Base-by-base conservation (phyloP, 1,140 invertebrate species). In the Oedothorax gibbosus region DNA sequence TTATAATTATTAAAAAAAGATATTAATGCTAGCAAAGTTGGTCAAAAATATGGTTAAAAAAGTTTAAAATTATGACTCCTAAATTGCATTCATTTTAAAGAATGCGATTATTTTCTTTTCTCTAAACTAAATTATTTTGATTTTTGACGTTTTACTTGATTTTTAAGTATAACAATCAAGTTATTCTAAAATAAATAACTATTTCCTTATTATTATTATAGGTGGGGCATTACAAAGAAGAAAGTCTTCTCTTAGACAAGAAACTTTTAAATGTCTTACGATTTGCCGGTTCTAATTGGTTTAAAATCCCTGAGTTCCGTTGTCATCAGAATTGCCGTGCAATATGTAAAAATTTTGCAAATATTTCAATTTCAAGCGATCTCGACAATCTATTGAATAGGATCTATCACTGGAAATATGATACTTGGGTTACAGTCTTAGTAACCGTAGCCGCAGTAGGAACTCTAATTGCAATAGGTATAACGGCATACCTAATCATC, bases 401-500 rank as follows among this genome's bases (percentile, higher is more conserved):
- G 49, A 84, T 84, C n/a, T 75, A 75, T 18, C 89, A 76, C 56
- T 92, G 86, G 88, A 90, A 90, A 69, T 49, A 87, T 0, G 89
- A 90, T 21, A 87, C 89, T 0, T 92, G 91, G 90, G 89, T 92
- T 10, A 89, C 91, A 9, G 90, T 91, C 66, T 88, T 91, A 72
- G 73, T 92, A n/a, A 90, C 91, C 0, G 88, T 92, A 15, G 89
- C 90, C 7, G 88, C 89, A 7, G 90, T 91, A 9, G 92, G 91
- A 1, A 89, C 90, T 6, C 79, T 92, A 6, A 88, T 90, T 2
- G 91, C 91, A 53, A 7, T 92, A 7, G 87, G 91, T 8, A 90
- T 93, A 10, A 87, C 90, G 4, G 83, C 89, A 14, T 93, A 92
- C 86, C 91, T 93, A 15, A 85, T 91, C 8, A 90, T 91, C 56